These are phyloP conservation scores for Harpagifer antarcticus DNA, from an alignment of 2,797 vertebrate species.

Conservation along the genomic window DNA sequence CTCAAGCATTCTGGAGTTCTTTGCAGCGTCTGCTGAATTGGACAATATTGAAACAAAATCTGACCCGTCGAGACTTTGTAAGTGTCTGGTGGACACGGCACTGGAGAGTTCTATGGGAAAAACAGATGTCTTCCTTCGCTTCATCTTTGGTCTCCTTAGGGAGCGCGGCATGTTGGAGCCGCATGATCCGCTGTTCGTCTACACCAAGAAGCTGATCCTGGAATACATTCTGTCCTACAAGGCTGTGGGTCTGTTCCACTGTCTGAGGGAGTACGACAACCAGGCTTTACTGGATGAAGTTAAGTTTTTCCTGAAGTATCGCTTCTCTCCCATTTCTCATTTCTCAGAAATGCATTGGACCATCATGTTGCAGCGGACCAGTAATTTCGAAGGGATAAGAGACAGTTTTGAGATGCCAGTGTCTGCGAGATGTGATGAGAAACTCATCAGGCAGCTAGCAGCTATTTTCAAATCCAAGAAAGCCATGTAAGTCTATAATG, in stretches of 20 bases:
- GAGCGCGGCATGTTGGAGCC: conserved; percentile 14
- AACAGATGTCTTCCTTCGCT: conserved; percentile 49
- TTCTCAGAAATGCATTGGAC: conserved; percentile 11
- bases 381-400: conserved; percentile 25
- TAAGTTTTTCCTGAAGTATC: conserved; percentile 1
- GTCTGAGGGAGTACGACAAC: conserved; percentile 56
- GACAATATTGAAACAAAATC: background rate
- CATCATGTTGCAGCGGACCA: conserved; percentile 7
- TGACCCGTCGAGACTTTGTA: background rate
- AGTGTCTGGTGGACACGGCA: conserved; percentile 12
- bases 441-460: conserved; percentile 40
- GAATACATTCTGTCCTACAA: background rate
- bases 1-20: conserved; percentile 54
- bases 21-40: conserved; percentile 44
- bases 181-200: conserved; percentile 14
- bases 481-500: conserved; percentile 51
- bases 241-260: conserved; percentile 35
- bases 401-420: conserved; percentile 42
- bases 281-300: conserved; percentile 36
- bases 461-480: conserved; percentile 51
- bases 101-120: background rate
- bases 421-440: conserved; percentile 31
- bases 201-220: conserved; percentile 46
- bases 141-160: conserved; percentile 61
- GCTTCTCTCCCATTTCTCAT: background rate